Percentiles rank a stretch among this genome's conserved stretches.
phyloP scores from a whole-genome alignment of 2,888 invertebrate species.

The Dusona sp. region DNA sequence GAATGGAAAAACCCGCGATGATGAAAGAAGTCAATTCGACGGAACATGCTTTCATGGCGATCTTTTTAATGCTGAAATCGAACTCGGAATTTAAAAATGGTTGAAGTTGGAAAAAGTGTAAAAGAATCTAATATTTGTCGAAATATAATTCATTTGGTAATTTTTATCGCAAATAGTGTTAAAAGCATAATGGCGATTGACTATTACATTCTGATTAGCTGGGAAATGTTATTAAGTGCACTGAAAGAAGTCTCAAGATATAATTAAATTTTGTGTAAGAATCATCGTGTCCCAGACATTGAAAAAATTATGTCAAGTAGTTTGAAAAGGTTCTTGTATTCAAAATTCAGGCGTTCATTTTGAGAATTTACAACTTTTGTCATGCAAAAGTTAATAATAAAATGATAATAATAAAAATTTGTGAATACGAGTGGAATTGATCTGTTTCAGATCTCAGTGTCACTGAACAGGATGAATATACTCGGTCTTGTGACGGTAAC shows the following conservation, averaged over 20 bases:
- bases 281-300: neutral
- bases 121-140: too few species aligned
- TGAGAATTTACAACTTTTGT: neutral
- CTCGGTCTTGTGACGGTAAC: slow-evolving; percentile 31
- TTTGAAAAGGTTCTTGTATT: neutral
- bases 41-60: too few species aligned
- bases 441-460: slow-evolving; percentile 18
- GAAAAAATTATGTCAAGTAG: neutral
- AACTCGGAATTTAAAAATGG: neutral
- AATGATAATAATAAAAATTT: neutral
- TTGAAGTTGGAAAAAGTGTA: too few species aligned
- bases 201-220: too few species aligned
- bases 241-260: neutral
- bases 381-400: neutral
- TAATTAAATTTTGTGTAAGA: neutral
- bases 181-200: neutral
- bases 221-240: neutral
- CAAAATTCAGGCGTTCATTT: neutral
- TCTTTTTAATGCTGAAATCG: too few species aligned
- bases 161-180: neutral
- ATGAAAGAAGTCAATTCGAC: neutral
- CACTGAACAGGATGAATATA: slow-evolving; percentile 44
- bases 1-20: neutral
- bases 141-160: too few species aligned
- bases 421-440: neutral